Base-by-base conservation (phyloP, 1,140 invertebrate species). In the Hylyphantes graminicola region DNA sequence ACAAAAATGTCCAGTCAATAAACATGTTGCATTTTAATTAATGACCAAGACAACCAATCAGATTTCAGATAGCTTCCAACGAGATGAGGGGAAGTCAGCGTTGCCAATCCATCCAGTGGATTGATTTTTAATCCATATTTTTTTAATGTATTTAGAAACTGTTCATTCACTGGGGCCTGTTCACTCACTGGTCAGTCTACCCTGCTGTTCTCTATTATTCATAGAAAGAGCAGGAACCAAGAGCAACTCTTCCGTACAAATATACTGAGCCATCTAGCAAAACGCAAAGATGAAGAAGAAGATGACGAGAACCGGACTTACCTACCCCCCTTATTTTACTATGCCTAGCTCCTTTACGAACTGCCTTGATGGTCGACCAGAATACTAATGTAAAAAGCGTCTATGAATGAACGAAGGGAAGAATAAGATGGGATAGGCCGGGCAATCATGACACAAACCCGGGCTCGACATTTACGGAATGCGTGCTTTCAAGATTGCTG, bases 341-440 rank as follows among this genome's bases (percentile, higher is more conserved):
- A 76, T 51, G 64, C 48, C 59, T 61, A n/a, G 35, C 35, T 76
- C 57, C 64, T 64, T 59, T 63, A 51, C 54, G 63, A 55, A 51
- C 35, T 64, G 13, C 10, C 21, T 13, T 13, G 59, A 64, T n/a
- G 19, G 35, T n/a, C 10, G 74, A 76, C 76, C 11, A 35, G 76
- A 65, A 78, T 78, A 78, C 76, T 67, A 78, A 78, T 78, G 63
- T 61, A 50, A 35, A 76, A 63, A 50, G 57, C 48, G 17, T 76
- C 59, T 55, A 64, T 54, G 63, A 74, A 35, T 19, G 54, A 57
- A 73, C 6, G 57, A 61, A 72, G 48, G 68, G 51, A 35, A 6
- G 53, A 78, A 78, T 64, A 15, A 78, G 53, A 21, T 67, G 35
- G 19, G 76, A 51, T 35, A 21, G 51, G 15, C 54, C 51, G 48